These are phyloP conservation scores for Lithophane socia DNA, from an alignment of 2,888 invertebrate species.

Conservation along the genomic window DNA sequence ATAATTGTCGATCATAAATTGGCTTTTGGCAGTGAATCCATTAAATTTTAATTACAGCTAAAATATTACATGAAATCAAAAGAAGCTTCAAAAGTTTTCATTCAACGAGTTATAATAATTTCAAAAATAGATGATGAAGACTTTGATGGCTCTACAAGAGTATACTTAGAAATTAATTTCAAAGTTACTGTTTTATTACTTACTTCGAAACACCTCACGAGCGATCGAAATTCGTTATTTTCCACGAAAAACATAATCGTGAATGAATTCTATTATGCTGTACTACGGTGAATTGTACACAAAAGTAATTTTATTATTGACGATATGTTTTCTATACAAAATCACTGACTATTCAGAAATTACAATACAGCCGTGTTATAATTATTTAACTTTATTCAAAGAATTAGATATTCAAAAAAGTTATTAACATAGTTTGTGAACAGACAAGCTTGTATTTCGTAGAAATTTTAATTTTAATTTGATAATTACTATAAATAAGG, in stretches of 20 bases:
- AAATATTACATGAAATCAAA: constrained; percentile 45
- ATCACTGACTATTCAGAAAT: constrained; percentile 21
- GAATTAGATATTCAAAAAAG: constrained; percentile 11
- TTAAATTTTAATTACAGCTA: constrained; percentile 46
- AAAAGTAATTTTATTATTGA: constrained; percentile 5
- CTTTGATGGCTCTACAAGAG: constrained; percentile 37
- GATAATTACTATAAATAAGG: constrained; percentile 24
- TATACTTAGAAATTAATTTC: constrained; percentile 45
- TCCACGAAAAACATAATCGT: neutral
- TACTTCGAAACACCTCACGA: constrained; percentile 31
- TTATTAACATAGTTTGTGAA: constrained; percentile 5
- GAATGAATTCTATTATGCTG: constrained; percentile 1
- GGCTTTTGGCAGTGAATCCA: constrained; percentile 22
- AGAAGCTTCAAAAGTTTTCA: constrained; percentile 49
- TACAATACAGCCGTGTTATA: neutral
- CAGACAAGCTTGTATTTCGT: neutral
- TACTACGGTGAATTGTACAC: neutral
- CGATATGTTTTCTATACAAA: constrained; percentile 23
- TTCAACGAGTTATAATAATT: constrained; percentile 52
- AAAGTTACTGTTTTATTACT: constrained; percentile 42
- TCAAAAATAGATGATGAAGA: constrained; percentile 38
- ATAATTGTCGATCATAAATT: constrained; percentile 32
- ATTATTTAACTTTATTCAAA: constrained; percentile 11
- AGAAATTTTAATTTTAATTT: constrained; percentile 10
- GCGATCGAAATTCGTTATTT: constrained; percentile 10